A percentile compares a stretch with the other conserved stretches of the same genome.
Conservation (phyloP, 2,797 vertebrate species). For the Siniperca undulata region DNA sequence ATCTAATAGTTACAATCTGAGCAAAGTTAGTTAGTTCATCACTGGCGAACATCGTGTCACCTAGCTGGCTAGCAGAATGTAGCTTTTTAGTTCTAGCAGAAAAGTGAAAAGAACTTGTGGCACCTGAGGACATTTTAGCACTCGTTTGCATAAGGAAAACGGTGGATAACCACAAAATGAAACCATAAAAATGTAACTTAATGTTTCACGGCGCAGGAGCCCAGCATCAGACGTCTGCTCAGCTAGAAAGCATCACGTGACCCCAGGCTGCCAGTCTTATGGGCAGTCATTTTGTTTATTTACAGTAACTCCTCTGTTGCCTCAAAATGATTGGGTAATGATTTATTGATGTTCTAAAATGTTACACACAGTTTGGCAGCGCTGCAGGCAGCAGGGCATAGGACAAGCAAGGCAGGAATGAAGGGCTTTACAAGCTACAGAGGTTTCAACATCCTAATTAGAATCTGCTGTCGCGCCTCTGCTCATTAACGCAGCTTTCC, state of each 20-base stretch:
- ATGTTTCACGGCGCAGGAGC: background rate
- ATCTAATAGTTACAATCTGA: background rate
- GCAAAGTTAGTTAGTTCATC: background rate
- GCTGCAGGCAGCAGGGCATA: constrained; percentile 17
- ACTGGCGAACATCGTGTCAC: background rate
- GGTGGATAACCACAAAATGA: too few species aligned
- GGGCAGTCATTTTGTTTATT: constrained; percentile 7
- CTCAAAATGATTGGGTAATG: constrained; percentile 20
- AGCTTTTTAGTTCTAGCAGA: background rate
- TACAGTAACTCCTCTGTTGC: constrained; percentile 3
- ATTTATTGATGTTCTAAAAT: constrained; percentile 45
- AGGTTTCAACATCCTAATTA: constrained; percentile 63
- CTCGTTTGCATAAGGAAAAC: too few species aligned
- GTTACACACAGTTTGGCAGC: constrained; percentile 9
- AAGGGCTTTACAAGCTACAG: constrained; percentile 34
- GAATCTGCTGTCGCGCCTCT: constrained; percentile 41
- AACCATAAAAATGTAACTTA: background rate
- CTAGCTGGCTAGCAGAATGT: background rate
- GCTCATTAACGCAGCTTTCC: constrained; percentile 56
- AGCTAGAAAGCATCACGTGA: background rate
- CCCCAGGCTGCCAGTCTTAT: background rate
- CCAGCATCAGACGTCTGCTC: background rate
- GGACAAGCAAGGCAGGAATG: background rate
- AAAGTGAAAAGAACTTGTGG: background rate
- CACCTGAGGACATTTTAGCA: too few species aligned